Conservation (phyloP, 2,113 vertebrate species). For the Lucifuga dentata region DNA sequence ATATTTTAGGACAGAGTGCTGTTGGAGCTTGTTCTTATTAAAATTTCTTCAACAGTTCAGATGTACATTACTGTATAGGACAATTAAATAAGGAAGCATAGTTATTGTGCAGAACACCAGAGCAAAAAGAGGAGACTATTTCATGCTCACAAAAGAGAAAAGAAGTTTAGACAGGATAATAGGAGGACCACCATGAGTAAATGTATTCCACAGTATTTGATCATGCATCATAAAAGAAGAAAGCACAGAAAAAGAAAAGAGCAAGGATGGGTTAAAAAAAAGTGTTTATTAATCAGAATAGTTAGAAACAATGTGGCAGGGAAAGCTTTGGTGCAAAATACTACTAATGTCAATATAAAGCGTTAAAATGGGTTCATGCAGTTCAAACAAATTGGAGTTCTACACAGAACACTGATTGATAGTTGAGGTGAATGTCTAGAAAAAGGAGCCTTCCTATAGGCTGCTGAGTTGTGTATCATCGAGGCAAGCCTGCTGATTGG, state of each 20-base stretch:
- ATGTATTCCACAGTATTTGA: not conserved
- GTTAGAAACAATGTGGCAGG: slow-evolving; percentile 20
- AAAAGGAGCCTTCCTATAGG: slow-evolving; percentile 33
- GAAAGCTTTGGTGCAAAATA: slow-evolving; percentile 14
- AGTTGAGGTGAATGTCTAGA: not conserved
- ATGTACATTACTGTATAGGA: no score
- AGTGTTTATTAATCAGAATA: slow-evolving; percentile 68
- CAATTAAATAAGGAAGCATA: not conserved
- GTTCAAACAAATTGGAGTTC: not conserved
- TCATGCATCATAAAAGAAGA: slow-evolving; percentile 35
- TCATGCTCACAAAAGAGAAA: not conserved
- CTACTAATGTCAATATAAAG: not conserved
- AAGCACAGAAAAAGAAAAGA: slow-evolving; percentile 25
- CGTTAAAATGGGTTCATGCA: slow-evolving; percentile 9
- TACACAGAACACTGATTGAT: not conserved
- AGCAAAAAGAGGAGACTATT: not conserved
- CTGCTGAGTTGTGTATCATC: slow-evolving; percentile 50
- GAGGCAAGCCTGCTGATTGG: slow-evolving; percentile 48
- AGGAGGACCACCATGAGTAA: not conserved
- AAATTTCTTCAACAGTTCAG: no score
- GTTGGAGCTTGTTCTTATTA: no score
- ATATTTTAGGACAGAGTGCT: no score
- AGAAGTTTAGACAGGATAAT: not conserved
- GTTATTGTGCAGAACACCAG: not conserved
- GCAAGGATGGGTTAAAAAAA: slow-evolving; percentile 26